phyloP scores from a whole-genome alignment of 2,113 vertebrate species.

The Oreotrochilus melanogaster region DNA sequence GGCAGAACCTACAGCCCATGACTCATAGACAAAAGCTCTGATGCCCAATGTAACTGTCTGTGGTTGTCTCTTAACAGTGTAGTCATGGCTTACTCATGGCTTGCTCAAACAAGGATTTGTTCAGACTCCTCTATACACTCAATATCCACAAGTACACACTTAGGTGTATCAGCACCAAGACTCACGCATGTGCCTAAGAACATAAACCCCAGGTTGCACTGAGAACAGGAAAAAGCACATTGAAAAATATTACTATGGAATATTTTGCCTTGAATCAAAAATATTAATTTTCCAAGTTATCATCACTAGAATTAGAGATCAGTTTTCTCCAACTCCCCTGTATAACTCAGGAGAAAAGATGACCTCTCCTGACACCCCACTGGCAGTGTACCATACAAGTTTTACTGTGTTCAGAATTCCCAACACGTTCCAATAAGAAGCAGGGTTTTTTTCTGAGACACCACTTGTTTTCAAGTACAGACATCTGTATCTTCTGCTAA shows the following conservation, averaged over 20 bases:
- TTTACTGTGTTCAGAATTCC: conserved; percentile 32
- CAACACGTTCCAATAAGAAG: conserved; percentile 23
- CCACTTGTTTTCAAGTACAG: conserved; percentile 42
- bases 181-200: not conserved
- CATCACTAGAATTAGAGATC: not conserved
- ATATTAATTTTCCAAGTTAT: not conserved
- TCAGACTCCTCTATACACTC: not conserved
- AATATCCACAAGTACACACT: not conserved
- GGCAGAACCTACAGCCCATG: not conserved
- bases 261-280: not conserved
- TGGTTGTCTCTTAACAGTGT: not conserved
- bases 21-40: not conserved
- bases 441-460: conserved; percentile 18
- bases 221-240: not conserved
- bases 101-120: not conserved
- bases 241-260: not conserved
- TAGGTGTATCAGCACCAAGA: not conserved
- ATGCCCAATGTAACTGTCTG: not conserved
- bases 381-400: not conserved
- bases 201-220: not conserved
- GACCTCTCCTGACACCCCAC: not conserved
- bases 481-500: conserved; percentile 25
- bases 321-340: not conserved
- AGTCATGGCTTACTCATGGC: not conserved
- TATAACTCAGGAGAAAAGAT: not conserved